A percentile compares a stretch with the other conserved stretches of the same genome.
Evolutionary conservation across 2,113 vertebrate species (phyloP).

Genomic region (Vulpes ferrilata): DNA sequence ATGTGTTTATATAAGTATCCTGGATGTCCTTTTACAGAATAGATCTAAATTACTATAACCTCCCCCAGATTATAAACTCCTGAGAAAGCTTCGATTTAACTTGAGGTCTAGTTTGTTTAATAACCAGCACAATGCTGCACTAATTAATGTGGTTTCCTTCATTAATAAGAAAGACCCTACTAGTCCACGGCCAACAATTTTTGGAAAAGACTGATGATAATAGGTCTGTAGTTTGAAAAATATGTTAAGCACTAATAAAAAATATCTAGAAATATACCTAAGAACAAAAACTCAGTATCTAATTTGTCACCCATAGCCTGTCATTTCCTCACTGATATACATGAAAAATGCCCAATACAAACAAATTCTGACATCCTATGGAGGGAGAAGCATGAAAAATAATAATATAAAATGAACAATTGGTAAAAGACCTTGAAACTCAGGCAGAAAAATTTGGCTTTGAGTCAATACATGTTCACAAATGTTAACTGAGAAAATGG

Average conservation of each 20-base stretch:
- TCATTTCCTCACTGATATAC: not conserved
- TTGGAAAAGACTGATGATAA: slow-evolving; percentile 3
- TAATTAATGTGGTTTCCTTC: slow-evolving; percentile 23
- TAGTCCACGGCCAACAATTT: not conserved
- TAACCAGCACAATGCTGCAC: not conserved
- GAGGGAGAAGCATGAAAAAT: not conserved
- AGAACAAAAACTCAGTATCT: slow-evolving; percentile 5
- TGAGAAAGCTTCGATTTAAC: not conserved
- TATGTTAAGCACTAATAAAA: slow-evolving; percentile 16
- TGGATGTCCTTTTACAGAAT: not conserved
- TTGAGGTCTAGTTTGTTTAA: slow-evolving; percentile 30
- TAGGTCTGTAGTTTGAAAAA: not conserved
- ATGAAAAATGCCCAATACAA: not conserved
- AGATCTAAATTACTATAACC: not conserved
- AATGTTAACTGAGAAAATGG: not conserved
- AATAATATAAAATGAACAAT: not conserved
- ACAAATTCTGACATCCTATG: not conserved
- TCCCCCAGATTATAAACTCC: not conserved
- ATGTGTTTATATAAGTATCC: not conserved
- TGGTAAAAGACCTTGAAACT: not conserved
- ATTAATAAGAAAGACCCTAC: not conserved
- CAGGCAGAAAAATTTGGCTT: slow-evolving; percentile 31
- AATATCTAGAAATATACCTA: not conserved
- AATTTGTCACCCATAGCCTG: not conserved
- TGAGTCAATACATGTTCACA: not conserved